Base-by-base conservation (phyloP, 1,140 invertebrate genomes). In the Drosophila santomea region DNA sequence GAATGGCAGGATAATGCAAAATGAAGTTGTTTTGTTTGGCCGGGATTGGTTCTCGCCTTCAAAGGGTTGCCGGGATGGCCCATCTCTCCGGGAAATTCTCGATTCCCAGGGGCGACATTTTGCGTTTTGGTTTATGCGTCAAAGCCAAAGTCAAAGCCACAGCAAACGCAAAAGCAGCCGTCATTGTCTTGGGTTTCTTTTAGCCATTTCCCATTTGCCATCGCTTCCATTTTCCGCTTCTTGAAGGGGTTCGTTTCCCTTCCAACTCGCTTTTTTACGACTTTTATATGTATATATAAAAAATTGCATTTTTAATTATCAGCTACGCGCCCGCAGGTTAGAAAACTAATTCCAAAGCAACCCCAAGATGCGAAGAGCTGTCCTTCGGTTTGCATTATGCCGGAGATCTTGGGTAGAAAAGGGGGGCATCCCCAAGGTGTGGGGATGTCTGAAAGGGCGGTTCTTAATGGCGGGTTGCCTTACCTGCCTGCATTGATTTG, bases 231-330 rank as follows among this genome's bases (percentile, higher is more conserved):
- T 17, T 74, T 51, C 51, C 51, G 36, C 45, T 59, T 10, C 50
- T 54, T 39, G 43, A n/a, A 39, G 67, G 67, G 67, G 44, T 56
- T 50, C 35, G 20, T 60, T 50, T 54, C 20, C 54, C 11, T 23
- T 17, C 36, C 36, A 41, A n/a, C 8, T 43, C 23, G 20, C 50
- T 51, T 54, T 57, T 71, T 69, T 69, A 47, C 57, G 43, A 57
- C 48, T 68, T 69, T 47, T 44, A 39, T 55, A 43, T 74, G 11
- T 57, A 57, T 55, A 36, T 28, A 88, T 84, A 89, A 89, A 89
- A 85, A 90, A 89, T 90, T 80, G 84, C 80, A 89, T 90, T 89
- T 89, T 89, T 89, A 89, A 89, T 89, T 89, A 89, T 89, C 80
- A 80, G 77, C 77, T 62, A 80, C 60, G 69, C 50, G 84, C 75